Evolutionary conservation across 2,888 invertebrate species (phyloP).

Genomic region (Amiota communis): DNA sequence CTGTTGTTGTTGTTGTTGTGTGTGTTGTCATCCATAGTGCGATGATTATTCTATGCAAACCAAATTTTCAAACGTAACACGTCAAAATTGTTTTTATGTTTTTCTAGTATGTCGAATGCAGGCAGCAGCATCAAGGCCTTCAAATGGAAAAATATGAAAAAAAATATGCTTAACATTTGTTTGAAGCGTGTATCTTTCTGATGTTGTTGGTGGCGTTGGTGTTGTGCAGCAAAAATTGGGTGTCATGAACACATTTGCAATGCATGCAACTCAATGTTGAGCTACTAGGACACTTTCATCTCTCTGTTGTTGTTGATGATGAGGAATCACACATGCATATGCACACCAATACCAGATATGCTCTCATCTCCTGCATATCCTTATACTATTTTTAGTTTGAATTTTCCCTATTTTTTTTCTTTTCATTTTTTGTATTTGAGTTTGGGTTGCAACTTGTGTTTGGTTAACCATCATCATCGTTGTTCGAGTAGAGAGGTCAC

Average conservation of each 20-base stretch:
- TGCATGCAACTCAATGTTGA: conserved; percentile 7
- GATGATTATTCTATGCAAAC: conserved; percentile 26
- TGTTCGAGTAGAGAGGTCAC: conserved; percentile 57
- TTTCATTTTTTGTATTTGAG: neutral
- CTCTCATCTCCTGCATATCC: too few relatives aligned
- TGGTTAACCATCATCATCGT: neutral
- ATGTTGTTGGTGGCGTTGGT: neutral
- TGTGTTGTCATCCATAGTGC: neutral
- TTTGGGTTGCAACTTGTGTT: neutral
- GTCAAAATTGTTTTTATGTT: neutral
- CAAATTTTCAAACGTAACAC: conserved; percentile 21
- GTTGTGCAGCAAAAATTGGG: conserved; percentile 7
- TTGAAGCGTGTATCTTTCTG: neutral
- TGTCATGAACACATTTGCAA: conserved; percentile 15
- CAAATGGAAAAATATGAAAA: neutral
- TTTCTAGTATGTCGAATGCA: neutral
- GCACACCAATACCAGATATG: neutral
- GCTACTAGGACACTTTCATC: neutral
- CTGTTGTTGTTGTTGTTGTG: conserved; percentile 3
- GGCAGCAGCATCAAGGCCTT: neutral
- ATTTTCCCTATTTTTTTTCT: neutral
- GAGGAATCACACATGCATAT: neutral
- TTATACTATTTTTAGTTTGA: too few relatives aligned
- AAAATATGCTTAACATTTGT: neutral
- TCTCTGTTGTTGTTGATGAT: too few relatives aligned